Percentiles rank a stretch among this genome's conserved stretches.
These are phyloP conservation scores for Rhegmatorhina hoffmannsi DNA, from an alignment of 2,113 vertebrate species.

Conservation along the genomic window DNA sequence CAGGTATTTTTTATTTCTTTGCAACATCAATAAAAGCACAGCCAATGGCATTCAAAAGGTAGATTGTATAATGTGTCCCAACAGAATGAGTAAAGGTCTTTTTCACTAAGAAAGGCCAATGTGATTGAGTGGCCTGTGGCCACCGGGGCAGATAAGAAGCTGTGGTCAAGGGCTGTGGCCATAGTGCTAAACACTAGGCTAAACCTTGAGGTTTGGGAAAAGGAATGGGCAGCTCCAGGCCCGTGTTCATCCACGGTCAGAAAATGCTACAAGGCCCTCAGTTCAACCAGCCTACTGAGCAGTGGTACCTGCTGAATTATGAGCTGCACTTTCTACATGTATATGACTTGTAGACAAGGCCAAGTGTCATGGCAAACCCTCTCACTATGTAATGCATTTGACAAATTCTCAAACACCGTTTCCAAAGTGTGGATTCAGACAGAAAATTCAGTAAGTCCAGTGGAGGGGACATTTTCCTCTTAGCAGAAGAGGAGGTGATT, in stretches of 20 bases:
- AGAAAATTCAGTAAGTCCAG: neutral
- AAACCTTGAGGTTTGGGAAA: neutral
- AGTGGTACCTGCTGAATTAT: neutral
- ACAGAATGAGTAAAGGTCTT: neutral
- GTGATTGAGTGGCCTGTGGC: neutral
- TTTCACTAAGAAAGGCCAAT: neutral
- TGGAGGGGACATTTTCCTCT: neutral
- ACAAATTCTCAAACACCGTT: neutral
- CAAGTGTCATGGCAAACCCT: neutral
- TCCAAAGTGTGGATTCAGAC: slow-evolving; percentile 6
- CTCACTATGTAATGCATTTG: neutral
- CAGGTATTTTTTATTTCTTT: neutral
- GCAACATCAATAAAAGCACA: neutral
- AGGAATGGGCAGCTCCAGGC: neutral
- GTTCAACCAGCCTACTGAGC: neutral
- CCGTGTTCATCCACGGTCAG: neutral
- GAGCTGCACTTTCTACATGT: neutral
- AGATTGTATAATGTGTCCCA: neutral
- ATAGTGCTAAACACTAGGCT: neutral
- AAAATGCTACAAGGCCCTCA: neutral
- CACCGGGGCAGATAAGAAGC: neutral
- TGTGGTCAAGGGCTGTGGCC: neutral
- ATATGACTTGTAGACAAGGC: neutral
- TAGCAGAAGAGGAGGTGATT: neutral
- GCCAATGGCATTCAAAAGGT: neutral